Conservation (phyloP, 1,140 invertebrate genomes). For the Eumeta japonica region DNA sequence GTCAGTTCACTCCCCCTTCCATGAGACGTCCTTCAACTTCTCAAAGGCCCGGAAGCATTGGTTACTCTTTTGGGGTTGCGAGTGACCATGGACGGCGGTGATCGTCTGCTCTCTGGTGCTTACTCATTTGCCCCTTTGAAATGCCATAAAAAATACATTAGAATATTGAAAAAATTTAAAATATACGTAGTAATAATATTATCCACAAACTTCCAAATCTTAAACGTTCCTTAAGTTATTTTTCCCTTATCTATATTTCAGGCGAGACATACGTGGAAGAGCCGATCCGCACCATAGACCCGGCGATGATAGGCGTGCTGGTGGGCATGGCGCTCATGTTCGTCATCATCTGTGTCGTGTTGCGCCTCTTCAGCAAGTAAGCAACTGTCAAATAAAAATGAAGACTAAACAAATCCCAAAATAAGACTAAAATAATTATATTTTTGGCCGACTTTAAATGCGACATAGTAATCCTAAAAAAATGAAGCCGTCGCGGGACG, state of each 20-base stretch:
- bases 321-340: constrained; percentile 91
- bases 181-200: too few relatives aligned
- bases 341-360: constrained; percentile 89
- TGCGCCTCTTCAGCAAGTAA: constrained; percentile 90
- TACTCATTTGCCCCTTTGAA: background rate
- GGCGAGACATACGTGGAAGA: constrained; percentile 38
- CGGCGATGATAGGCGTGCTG: constrained; percentile 86
- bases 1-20: too few relatives aligned
- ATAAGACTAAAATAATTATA: background rate
- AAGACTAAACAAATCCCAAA: background rate
- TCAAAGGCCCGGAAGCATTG: too few relatives aligned
- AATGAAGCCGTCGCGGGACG: too few relatives aligned
- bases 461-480: background rate
- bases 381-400: constrained; percentile 23
- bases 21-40: too few relatives aligned
- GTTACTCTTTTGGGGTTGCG: too few relatives aligned
- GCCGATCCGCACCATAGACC: constrained; percentile 63
- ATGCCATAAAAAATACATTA: background rate
- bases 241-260: constrained; percentile 13
- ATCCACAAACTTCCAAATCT: background rate
- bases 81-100: too few relatives aligned
- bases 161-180: background rate
- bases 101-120: background rate
- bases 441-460: background rate
- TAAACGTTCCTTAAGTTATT: background rate